Base-by-base conservation (phyloP, 2,797 vertebrate species). In the Gephyroberyx darwinii region DNA sequence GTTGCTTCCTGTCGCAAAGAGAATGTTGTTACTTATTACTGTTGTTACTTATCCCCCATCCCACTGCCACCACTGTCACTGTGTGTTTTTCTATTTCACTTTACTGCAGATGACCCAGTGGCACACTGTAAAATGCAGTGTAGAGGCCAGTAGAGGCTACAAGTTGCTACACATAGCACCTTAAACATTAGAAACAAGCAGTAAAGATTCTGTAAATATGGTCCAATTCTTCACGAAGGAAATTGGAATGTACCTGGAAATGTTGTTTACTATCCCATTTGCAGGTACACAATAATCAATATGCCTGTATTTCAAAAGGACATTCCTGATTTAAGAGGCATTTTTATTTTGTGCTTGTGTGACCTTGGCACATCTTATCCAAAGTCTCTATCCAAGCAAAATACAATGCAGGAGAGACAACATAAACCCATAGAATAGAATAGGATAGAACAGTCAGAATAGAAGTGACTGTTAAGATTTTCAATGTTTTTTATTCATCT, bases 401-500 rank as follows among this genome's bases (percentile, higher is more conserved):
- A 72, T 22, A 48, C 51, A 41, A 35, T 71, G 56, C 39, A 75
- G 35, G 37, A 45, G 8, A 57, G 41, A 69, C 75, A 57, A 68
- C 53, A 80, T 41, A 41, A 35, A 80, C 53, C 68, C 47, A 65
- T 50, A 69, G 71, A 69, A 82, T 85, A n/a, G n/a, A n/a, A n/a
- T n/a, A n/a, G n/a, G n/a, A n/a, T n/a, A n/a, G n/a, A n/a, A n/a
- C n/a, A n/a, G n/a, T 83, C 68, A 66, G 66, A 78, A 78, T 71
- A 78, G 56, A 80, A 79, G 68, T 50, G 67, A 55, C 71, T 70
- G 80, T 60, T 37, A 22, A 43, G 43, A 64, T 54, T 64, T 69
- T 26, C 59, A 58, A 57, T 26, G 41, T 19, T 78, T 84, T 69
- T 86, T 85, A n/a, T 26, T 79, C 71, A 82, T 85, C 81, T 76